phyloP scores from a whole-genome alignment of 2,113 vertebrate genomes.

The Bucco capensis region DNA sequence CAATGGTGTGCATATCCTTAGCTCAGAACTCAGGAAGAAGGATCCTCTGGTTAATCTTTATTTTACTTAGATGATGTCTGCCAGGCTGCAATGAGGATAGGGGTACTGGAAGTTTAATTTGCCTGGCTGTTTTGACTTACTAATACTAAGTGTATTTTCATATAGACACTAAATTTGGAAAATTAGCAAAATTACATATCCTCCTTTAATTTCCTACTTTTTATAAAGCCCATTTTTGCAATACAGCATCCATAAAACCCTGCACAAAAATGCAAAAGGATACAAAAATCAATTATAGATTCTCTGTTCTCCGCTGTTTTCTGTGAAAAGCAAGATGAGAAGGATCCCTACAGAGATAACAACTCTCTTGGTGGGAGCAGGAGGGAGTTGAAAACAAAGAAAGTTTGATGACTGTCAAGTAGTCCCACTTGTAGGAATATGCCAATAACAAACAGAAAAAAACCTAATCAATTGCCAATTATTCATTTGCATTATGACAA shows the following conservation, averaged over 20 bases:
- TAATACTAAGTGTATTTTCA: background rate
- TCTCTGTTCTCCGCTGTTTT: background rate
- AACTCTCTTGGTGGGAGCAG: background rate
- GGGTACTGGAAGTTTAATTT: background rate
- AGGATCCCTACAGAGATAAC: background rate
- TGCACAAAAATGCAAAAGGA: background rate
- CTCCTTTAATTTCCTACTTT: background rate
- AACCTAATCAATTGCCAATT: background rate
- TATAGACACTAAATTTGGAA: background rate
- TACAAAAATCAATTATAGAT: background rate
- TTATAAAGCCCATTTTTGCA: background rate
- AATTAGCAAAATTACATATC: background rate
- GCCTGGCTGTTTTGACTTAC: background rate
- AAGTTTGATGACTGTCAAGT: background rate
- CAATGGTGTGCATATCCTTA: accelerated
- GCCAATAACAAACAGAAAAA: background rate
- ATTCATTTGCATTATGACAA: background rate
- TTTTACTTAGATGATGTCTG: background rate
- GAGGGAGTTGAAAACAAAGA: background rate
- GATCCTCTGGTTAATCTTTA: background rate
- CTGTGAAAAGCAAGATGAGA: background rate
- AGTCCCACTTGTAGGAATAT: background rate
- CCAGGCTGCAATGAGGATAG: background rate
- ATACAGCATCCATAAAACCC: background rate
- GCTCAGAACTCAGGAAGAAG: background rate